Conservation (phyloP, 2,113 vertebrate genomes). For the Pongo pygmaeus region DNA sequence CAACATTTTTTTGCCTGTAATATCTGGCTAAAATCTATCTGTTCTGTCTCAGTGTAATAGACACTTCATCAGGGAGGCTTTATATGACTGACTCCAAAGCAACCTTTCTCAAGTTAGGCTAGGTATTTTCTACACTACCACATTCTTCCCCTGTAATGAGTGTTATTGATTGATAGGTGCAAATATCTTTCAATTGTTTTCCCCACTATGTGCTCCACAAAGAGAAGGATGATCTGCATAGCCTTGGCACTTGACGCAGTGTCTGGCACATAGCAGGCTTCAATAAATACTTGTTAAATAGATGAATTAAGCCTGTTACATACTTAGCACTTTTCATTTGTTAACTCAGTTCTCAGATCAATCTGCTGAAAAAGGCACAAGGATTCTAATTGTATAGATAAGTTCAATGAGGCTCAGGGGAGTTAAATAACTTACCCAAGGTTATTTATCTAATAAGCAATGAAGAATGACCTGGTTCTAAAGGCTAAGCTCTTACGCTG, state of each 20-base stretch:
- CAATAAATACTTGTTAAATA: constrained; percentile 31
- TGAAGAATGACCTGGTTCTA: constrained; percentile 16
- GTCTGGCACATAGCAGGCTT: neutral
- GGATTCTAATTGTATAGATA: constrained; percentile 41
- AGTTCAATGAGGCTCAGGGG: neutral
- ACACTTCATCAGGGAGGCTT: neutral
- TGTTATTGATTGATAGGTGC: neutral
- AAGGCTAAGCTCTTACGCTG: neutral
- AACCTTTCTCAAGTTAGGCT: neutral
- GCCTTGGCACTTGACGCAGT: neutral
- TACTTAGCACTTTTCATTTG: constrained; percentile 21
- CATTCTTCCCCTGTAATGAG: neutral
- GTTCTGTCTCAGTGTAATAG: neutral
- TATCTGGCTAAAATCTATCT: neutral
- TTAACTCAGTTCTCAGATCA: constrained; percentile 48
- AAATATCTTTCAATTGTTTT: neutral
- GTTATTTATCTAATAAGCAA: constrained; percentile 37
- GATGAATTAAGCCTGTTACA: neutral
- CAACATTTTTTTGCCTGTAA: neutral
- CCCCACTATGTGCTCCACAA: neutral
- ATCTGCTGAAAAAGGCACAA: neutral
- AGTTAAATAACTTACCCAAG: constrained; percentile 33
- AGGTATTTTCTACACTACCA: neutral
- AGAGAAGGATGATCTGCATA: neutral
- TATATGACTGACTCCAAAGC: neutral